A percentile compares a stretch with the other conserved stretches of the same genome.
Conservation (phyloP, 2,888 invertebrate genomes). For the Platycnemis pennipes region DNA sequence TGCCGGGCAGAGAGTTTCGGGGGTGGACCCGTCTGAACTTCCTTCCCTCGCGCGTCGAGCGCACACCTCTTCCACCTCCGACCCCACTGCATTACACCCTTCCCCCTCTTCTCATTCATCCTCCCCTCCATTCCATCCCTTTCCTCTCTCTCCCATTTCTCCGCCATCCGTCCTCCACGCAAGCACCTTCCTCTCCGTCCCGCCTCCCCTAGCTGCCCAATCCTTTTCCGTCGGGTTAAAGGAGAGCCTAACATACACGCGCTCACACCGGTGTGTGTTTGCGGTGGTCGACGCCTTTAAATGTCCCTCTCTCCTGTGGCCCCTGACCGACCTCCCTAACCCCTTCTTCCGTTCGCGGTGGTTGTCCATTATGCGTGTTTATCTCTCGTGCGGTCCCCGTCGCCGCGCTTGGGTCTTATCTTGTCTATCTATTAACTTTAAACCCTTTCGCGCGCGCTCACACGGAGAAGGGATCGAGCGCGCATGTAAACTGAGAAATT, state of each 20-base stretch:
- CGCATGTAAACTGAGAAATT: background rate
- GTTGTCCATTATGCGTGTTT: background rate
- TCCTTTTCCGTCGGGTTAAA: background rate
- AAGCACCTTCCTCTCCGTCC: background rate
- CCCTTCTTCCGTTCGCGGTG: background rate
- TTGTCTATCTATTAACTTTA: background rate
- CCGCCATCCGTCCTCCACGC: background rate
- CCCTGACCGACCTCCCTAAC: background rate
- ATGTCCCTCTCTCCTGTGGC: background rate
- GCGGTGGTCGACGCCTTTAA: slow-evolving; percentile 4
- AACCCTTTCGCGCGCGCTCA: background rate
- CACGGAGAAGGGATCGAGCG: background rate
- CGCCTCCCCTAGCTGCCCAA: background rate
- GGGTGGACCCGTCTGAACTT: background rate
- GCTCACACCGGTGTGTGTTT: background rate
- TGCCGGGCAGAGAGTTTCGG: slow-evolving; percentile 16
- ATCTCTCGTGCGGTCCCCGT: background rate
- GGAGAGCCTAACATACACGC: slow-evolving; percentile 43
- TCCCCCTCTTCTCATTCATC: background rate
- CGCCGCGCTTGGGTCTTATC: background rate
- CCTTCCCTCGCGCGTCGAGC: background rate
- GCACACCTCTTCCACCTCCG: background rate
- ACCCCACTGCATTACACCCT: slow-evolving; percentile 4
- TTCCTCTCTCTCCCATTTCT: background rate
- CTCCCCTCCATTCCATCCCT: background rate